Evolutionary conservation across 2,888 invertebrate species (phyloP).

Genomic region (Drosophila suboccidentalis): DNA sequence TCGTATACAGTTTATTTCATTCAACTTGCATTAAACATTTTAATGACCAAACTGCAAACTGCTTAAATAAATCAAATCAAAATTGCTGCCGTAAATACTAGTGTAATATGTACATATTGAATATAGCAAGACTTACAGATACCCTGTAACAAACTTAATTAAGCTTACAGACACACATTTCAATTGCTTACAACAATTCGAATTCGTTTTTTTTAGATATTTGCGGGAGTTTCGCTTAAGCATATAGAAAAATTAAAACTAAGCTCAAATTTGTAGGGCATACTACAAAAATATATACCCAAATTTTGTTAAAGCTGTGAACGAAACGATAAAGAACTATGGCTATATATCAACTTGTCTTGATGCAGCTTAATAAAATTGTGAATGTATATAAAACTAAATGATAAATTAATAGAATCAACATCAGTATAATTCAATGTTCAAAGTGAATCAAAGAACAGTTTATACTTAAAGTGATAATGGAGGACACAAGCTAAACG

Average conservation of each 20-base stretch:
- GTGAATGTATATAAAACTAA: constrained; percentile 6
- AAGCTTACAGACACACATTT: constrained; percentile 15
- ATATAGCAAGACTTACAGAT: constrained; percentile 43
- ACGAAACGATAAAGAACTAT: constrained; percentile 20
- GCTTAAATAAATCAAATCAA: constrained; percentile 56
- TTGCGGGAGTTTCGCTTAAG: neutral
- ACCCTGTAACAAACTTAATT: constrained; percentile 43
- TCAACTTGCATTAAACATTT: constrained; percentile 40
- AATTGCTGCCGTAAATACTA: constrained; percentile 57
- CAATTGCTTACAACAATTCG: constrained; percentile 12
- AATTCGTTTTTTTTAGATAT: constrained; percentile 11
- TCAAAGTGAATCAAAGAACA: neutral
- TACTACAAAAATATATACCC: constrained; percentile 9
- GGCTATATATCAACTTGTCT: constrained; percentile 7
- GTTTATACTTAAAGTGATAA: neutral
- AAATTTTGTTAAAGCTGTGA: constrained; percentile 15
- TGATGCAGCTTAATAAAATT: neutral
- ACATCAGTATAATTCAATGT: constrained; percentile 1
- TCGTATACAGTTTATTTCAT: constrained; percentile 33
- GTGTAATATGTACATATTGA: constrained; percentile 29
- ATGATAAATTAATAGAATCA: neutral
- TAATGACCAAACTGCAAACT: constrained; percentile 50
- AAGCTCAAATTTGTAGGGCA: constrained; percentile 43
- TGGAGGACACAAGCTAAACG: neutral
- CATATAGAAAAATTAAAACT: constrained; percentile 4